Percentiles rank a stretch among this genome's conserved stretches.
These are phyloP conservation scores for Epizoanthus stellaris DNA, from an alignment of 92 coral and sea anemone genomes.

Conservation along the genomic window DNA sequence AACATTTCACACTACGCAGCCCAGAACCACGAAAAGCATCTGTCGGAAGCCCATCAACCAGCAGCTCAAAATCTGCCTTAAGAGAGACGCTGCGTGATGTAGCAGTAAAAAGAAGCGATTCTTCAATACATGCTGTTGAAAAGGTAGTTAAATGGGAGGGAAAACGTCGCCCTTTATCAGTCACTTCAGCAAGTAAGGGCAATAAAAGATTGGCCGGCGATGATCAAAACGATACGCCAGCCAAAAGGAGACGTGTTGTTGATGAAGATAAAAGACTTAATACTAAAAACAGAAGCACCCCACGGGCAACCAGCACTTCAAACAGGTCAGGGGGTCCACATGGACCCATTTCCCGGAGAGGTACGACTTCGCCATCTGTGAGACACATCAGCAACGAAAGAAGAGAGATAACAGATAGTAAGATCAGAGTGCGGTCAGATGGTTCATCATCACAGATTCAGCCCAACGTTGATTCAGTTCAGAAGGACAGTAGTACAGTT, in stretches of 20 bases:
- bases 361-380: background rate
- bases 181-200: constrained; percentile 9
- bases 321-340: background rate
- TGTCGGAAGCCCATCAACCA: background rate
- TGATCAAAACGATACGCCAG: constrained; percentile 3
- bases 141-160: constrained; percentile 4
- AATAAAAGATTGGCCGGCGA: background rate
- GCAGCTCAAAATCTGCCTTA: background rate
- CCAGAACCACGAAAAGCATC: background rate
- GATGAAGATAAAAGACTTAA: background rate
- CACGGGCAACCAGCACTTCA: background rate
- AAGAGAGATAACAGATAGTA: background rate
- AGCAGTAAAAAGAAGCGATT: background rate
- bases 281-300: background rate
- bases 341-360: background rate
- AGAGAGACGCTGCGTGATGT: background rate
- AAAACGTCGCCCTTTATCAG: background rate
- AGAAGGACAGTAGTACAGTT: background rate
- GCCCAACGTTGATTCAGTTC: background rate
- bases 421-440: background rate
- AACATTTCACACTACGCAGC: background rate
- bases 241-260: constrained; percentile 22
- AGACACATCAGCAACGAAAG: background rate
- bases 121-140: background rate
- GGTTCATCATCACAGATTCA: background rate